Evolutionary conservation across 2,797 vertebrate genomes (phyloP).

Genomic region (Podarcis lilfordi): DNA sequence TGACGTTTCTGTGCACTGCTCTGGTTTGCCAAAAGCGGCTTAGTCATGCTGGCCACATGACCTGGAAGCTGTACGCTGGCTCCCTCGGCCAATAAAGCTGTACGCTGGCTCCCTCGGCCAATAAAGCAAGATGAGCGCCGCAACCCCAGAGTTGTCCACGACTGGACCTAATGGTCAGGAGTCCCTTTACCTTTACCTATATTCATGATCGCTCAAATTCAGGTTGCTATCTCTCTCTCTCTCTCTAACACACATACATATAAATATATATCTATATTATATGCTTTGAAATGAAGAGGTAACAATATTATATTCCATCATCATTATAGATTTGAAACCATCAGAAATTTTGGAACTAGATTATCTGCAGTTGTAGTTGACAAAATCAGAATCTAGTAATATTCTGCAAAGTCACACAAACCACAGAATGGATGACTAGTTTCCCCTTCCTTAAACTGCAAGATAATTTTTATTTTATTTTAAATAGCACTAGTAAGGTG

Average conservation of each 20-base stretch:
- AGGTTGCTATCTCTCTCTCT: no score
- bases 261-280: neutral
- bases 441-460: slow-evolving; percentile 18
- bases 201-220: neutral
- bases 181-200: no score
- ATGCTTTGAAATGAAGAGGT: neutral
- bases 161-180: no score
- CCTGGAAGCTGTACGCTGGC: no score
- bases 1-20: no score
- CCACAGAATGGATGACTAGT: slow-evolving; percentile 19
- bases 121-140: no score
- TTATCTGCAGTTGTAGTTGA: neutral
- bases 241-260: no score
- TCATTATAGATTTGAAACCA: neutral
- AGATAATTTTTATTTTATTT: slow-evolving; percentile 2
- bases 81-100: no score
- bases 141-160: no score
- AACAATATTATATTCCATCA: neutral
- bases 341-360: neutral
- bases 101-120: no score
- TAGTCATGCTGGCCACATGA: no score
- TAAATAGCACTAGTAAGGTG: neutral
- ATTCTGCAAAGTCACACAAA: neutral
- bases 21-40: no score
- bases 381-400: neutral